Evolutionary conservation across 2,888 invertebrate genomes (phyloP).

Genomic region (Coleophora flavipennella): DNA sequence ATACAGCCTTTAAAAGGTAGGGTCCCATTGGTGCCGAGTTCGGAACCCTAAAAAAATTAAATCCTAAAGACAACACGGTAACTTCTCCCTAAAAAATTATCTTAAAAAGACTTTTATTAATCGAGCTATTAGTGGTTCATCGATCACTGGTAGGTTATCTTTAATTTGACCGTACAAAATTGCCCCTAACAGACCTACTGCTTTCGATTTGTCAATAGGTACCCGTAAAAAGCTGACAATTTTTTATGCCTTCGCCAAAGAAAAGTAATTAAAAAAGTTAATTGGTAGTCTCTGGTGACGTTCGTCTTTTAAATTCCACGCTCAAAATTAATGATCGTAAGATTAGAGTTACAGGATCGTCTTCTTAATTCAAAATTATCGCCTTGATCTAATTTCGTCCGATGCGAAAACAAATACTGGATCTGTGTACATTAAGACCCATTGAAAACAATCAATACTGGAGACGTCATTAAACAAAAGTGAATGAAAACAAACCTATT

Average conservation of each 20-base stretch:
- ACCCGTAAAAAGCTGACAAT: conserved; percentile 26
- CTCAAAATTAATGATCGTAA: conserved; percentile 2
- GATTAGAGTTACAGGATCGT: not conserved
- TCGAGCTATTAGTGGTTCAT: conserved; percentile 28
- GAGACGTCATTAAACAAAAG: conserved; percentile 1
- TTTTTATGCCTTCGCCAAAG: conserved; percentile 24
- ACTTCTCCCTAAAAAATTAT: conserved; percentile 22
- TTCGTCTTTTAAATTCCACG: conserved; percentile 18
- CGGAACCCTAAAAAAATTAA: too few species aligned
- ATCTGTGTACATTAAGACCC: not conserved
- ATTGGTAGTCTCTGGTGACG: conserved; percentile 26
- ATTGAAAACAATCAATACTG: not conserved
- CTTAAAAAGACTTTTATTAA: conserved; percentile 37
- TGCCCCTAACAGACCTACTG: conserved; percentile 24
- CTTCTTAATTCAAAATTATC: too few species aligned
- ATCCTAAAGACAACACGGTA: conserved; percentile 14
- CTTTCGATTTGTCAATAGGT: conserved; percentile 38
- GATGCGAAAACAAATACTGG: not conserved
- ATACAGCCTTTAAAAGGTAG: too few species aligned
- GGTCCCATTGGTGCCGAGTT: too few species aligned
- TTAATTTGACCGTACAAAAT: conserved; percentile 32
- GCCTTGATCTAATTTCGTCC: not conserved
- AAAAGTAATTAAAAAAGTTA: conserved; percentile 39
- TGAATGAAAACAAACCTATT: conserved; percentile 5
- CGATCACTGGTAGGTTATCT: conserved; percentile 24